Evolutionary conservation across 2,797 vertebrate genomes (phyloP), one percentile per base, ranked within the genome.

Genomic region (Morelia viridis): DNA sequence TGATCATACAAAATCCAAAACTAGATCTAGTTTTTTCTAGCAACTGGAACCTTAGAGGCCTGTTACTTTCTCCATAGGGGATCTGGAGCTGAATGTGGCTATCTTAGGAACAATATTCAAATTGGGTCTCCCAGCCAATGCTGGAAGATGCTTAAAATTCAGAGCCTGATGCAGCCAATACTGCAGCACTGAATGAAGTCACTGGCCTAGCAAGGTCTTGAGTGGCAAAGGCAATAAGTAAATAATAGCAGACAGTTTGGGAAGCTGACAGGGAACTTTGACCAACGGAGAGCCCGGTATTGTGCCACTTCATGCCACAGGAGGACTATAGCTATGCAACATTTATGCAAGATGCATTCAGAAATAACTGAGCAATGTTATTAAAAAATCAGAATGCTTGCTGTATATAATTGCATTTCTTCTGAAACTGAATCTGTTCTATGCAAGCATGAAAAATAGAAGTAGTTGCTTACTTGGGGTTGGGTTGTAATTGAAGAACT

Each of bases 61-160:
- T 31, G 31, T 57, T 58, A 65, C 56, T 1, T 31, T n/a, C 31
- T 28, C 61, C 57, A 12, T 24, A 53, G 26, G 41, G 56, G 76
- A 71, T n/a, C 60, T 68, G 61, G 50, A 41, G n/a, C 7, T 71
- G 62, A 19, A 53, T 58, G 17, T 60, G 58, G 12, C n/a, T 60
- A 19, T 31, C 10, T 89, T 61, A 50, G 19, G 57, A 88, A 53
- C 46, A 35, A 58, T 41, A 60, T 31, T 50, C 41, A 28, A 1
- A 7, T n/a, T 10, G 89, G 31, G 46, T 64, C 7, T 50, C 85
- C 62, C 64, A 64, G 68, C 58, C 60, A 80, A 17, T 88, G 50
- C 85, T 53, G 71, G n/a, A 57, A 76, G 83, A 31, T 90, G 60
- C 68, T 92, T 92, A 90, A 64, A 57, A 88, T 90, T 90, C 89